Evolutionary conservation across 2,888 invertebrate genomes (phyloP), one percentile per base, ranked within the genome.

Genomic region (Hipparchia semele): DNA sequence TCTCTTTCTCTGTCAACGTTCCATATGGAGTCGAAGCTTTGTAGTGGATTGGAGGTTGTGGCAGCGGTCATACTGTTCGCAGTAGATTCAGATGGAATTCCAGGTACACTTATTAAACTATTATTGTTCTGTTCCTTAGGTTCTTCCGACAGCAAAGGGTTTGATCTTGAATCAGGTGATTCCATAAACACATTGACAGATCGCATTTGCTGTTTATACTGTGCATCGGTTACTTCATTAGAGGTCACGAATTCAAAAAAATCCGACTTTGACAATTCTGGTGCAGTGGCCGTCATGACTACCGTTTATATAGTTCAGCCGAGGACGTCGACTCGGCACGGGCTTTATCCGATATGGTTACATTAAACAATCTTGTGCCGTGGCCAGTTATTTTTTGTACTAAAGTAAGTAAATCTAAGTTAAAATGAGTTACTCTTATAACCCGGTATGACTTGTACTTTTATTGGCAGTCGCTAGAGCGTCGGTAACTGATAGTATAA

Each of bases 161-260:
- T 94, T 59, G 92, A 94, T 76, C 92, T 87, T 33, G 94, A 93
- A 80, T 92, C 94, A 54, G 94, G 94, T 77, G 95, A 95, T 88
- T 95, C 95, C 87, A 96, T 92, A 90, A 95, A 96, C 80, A 95
- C 95, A 89, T 95, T 96, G 76, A 96, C 95, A 77, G 95, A 95
- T 78, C 96, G 95, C 95, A 96, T 95, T 86, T 96, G 95, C 87
- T 95, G 95, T 84, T 95, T 95, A 87, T 95, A 95, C 84, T 96
- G 96, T 66, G 95, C 95, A 89, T 96, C 96, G 84, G 95, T 95
- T 83, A 96, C 95, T 82, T 96, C 97, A 74, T 97, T 97, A 65
- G 97, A 96, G 70, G 97, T 97, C 77, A 97, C 97, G 91, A 97
- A 97, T 92, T 98, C 97, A 92, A 98, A 98, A 94, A 97, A 97